Evolutionary conservation across 2,888 invertebrate species (phyloP).

Genomic region (Troides aeacus): DNA sequence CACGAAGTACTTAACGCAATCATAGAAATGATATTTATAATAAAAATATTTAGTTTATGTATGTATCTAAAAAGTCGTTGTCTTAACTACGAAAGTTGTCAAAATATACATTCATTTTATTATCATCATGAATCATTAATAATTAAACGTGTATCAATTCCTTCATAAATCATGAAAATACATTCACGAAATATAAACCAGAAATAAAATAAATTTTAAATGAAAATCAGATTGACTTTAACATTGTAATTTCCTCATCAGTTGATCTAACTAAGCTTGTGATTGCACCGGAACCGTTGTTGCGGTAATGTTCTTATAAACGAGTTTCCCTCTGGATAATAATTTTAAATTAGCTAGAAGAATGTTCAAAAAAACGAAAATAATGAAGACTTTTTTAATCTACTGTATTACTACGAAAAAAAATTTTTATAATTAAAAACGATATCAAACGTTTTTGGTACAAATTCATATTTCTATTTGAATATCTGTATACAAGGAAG

Average conservation of each 20-base stretch:
- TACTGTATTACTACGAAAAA: neutral
- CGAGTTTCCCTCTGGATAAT: conserved; percentile 25
- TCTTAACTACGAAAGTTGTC: too few species aligned
- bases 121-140: too few species aligned
- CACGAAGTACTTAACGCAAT: too few species aligned
- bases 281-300: conserved; percentile 16
- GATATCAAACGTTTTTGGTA: too few species aligned
- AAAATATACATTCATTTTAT: too few species aligned
- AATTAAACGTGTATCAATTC: too few species aligned
- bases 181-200: neutral
- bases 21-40: too few species aligned
- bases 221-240: neutral
- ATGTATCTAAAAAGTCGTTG: too few species aligned
- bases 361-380: neutral
- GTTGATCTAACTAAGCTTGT: conserved; percentile 15
- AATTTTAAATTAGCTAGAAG: neutral
- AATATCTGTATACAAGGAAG: too few species aligned
- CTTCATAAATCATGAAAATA: neutral
- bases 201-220: neutral
- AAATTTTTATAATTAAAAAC: too few species aligned
- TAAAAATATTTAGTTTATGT: too few species aligned
- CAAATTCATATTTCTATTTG: too few species aligned
- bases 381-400: neutral
- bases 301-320: conserved; percentile 21
- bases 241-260: conserved; percentile 11